A percentile compares a stretch with the other conserved stretches of the same genome.
Evolutionary conservation across 2,888 invertebrate genomes (phyloP).

Genomic region (Hirudinaria manillensis): DNA sequence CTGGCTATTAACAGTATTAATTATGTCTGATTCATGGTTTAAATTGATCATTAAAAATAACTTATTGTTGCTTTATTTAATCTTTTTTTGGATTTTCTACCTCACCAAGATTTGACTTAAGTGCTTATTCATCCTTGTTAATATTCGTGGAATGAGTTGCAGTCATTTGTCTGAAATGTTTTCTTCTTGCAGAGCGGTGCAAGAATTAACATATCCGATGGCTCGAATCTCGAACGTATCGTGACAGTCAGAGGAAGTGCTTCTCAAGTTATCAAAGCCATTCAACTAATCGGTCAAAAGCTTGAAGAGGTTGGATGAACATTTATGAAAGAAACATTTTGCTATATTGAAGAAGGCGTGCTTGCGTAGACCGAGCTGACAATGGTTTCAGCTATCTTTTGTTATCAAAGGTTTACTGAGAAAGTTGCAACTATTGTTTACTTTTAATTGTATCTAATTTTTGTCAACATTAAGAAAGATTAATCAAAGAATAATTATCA

Average conservation of each 20-base stretch:
- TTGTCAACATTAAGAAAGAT: too few species aligned
- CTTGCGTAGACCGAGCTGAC: background rate
- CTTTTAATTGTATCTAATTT: background rate
- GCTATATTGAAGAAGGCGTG: too few species aligned
- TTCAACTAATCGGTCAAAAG: constrained; percentile 31
- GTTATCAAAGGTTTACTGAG: background rate
- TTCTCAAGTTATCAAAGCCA: constrained; percentile 30
- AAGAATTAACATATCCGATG: constrained; percentile 34
- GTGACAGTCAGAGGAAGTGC: constrained; percentile 30
- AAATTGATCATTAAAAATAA: too few species aligned
- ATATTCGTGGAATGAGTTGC: background rate
- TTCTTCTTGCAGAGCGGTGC: constrained; percentile 31
- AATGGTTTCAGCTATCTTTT: background rate
- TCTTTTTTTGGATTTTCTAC: too few species aligned
- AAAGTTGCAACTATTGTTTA: background rate
- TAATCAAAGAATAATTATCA: too few species aligned
- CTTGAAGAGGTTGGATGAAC: constrained; percentile 29
- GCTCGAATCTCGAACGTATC: constrained; percentile 30
- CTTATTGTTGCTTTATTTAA: too few species aligned
- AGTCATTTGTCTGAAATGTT: background rate
- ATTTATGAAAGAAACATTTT: background rate
- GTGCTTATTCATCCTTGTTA: background rate
- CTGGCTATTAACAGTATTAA: too few species aligned
- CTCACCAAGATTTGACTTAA: too few species aligned
- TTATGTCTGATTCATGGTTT: too few species aligned